Evolutionary conservation across 2,113 vertebrate genomes (phyloP).

Genomic region (Neopipo cinnamomea): DNA sequence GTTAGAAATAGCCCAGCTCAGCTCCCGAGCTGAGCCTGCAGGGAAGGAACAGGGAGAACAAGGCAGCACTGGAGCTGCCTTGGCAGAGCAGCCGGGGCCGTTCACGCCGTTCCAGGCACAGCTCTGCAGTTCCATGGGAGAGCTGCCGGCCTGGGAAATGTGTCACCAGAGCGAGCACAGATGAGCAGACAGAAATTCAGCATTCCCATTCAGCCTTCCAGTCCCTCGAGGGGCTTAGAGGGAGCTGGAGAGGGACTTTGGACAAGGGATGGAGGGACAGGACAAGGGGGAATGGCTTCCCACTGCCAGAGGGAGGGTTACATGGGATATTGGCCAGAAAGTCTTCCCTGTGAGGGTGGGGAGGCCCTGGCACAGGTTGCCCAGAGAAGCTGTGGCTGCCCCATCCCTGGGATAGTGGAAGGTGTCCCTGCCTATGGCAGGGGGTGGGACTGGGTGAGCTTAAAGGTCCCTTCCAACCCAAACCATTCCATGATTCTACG

Average conservation of each 20-base stretch:
- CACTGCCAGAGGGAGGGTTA: not conserved
- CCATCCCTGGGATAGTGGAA: not conserved
- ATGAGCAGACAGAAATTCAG: not conserved
- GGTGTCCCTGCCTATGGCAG: not conserved
- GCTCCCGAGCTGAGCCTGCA: not conserved
- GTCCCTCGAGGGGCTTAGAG: accelerated
- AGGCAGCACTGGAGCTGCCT: not conserved
- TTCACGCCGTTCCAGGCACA: not conserved
- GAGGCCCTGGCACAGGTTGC: not conserved
- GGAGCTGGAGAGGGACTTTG: not conserved
- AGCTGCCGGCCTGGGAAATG: not conserved
- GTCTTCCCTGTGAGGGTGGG: not conserved
- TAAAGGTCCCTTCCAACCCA: not conserved
- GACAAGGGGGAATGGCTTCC: not conserved
- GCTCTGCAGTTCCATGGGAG: not conserved
- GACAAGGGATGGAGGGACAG: not conserved
- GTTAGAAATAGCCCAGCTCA: not conserved
- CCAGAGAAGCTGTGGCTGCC: not conserved
- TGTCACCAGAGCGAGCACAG: not conserved
- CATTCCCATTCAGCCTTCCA: not conserved
- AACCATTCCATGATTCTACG: not conserved
- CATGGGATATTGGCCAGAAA: not conserved
- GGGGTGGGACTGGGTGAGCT: not conserved
- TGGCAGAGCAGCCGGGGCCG: not conserved
- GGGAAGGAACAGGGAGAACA: not conserved